Conservation (phyloP, 2,888 invertebrate species). For the Cremastinae sp. region DNA sequence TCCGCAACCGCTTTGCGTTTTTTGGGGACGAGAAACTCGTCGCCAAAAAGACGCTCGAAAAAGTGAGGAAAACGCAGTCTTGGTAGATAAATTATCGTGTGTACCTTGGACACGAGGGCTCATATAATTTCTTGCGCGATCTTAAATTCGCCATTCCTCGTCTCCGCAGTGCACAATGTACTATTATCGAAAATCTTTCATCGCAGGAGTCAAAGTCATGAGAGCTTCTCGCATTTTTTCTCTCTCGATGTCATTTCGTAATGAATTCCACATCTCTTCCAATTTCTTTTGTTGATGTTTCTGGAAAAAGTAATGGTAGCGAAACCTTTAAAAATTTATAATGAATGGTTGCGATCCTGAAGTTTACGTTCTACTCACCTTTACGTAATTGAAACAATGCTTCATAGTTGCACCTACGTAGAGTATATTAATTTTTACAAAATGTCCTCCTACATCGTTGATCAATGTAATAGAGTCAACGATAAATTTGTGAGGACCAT, state of each 20-base stretch:
- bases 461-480: slow-evolving; percentile 86
- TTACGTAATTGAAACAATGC: slow-evolving; percentile 88
- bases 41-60: too few relatives aligned
- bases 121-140: too few relatives aligned
- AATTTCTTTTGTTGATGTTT: slow-evolving; percentile 85
- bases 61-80: too few relatives aligned
- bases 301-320: slow-evolving; percentile 71
- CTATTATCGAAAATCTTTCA: slow-evolving; percentile 73
- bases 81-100: too few relatives aligned
- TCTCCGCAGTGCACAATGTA: too few relatives aligned
- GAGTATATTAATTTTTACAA: slow-evolving; percentile 84
- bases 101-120: too few relatives aligned
- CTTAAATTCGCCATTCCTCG: too few relatives aligned
- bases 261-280: slow-evolving; percentile 83
- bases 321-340: background rate
- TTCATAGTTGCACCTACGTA: slow-evolving; percentile 90
- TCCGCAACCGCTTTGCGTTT: too few relatives aligned
- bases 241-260: slow-evolving; percentile 85
- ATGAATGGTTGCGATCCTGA: background rate
- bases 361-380: slow-evolving; percentile 79
- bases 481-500: slow-evolving; percentile 88
- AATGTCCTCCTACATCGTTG: slow-evolving; percentile 84
- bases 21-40: too few relatives aligned
- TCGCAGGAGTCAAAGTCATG: slow-evolving; percentile 74
- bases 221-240: slow-evolving; percentile 81